Percentiles rank a stretch among this genome's conserved stretches.
Evolutionary conservation across 2,797 vertebrate species (phyloP).

Genomic region (Toxotes lorentzi): DNA sequence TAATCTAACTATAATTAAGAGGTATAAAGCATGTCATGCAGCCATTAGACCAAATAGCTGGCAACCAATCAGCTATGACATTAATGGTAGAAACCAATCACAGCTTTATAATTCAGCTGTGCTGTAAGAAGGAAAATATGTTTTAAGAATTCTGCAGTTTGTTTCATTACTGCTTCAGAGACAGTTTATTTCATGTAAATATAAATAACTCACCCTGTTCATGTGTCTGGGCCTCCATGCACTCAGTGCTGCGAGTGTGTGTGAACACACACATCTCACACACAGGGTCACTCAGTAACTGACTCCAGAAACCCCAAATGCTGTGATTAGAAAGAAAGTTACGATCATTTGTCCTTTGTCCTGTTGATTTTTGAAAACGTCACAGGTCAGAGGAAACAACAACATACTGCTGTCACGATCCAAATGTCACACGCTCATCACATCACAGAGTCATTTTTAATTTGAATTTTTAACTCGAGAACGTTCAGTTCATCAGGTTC

Average conservation of each 20-base stretch:
- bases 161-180: slow-evolving; percentile 24
- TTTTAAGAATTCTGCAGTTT: slow-evolving; percentile 69
- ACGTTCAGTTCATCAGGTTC: not conserved
- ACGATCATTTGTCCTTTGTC: not conserved
- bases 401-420: slow-evolving; percentile 6
- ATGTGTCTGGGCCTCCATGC: not conserved
- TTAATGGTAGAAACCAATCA: slow-evolving; percentile 81
- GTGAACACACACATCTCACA: not conserved
- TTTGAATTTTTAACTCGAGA: too few relatives aligned
- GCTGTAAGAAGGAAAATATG: slow-evolving; percentile 74
- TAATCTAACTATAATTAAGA: slow-evolving; percentile 89
- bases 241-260: slow-evolving; percentile 1
- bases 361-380: too few relatives aligned
- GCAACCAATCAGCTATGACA: slow-evolving; percentile 86
- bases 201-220: not conserved
- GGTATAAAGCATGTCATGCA: slow-evolving; percentile 87
- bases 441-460: not conserved
- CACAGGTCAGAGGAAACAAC: slow-evolving; percentile 25
- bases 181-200: slow-evolving; percentile 37
- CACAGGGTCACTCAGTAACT: not conserved
- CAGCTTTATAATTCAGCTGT: slow-evolving; percentile 60
- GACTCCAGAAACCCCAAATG: not conserved
- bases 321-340: not conserved
- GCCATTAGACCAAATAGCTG: slow-evolving; percentile 82
- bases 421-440: slow-evolving; percentile 13